A percentile compares a stretch with the other conserved stretches of the same genome.
Conservation (phyloP, 2,888 invertebrate genomes). For the Mantis religiosa region DNA sequence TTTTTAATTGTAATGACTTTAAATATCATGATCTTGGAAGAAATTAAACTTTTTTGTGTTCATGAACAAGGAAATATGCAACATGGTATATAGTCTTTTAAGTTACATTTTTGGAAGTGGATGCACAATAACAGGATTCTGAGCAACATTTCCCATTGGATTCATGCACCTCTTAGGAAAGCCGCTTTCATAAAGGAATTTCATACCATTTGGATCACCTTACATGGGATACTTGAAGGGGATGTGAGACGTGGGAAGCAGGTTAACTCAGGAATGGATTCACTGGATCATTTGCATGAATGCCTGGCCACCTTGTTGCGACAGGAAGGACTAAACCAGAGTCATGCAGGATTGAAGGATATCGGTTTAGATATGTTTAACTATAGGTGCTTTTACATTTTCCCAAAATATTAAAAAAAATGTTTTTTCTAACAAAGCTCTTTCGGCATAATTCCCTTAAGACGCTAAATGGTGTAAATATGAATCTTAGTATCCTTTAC, state of each 20-base stretch:
- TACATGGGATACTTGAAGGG: neutral
- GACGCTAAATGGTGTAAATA: neutral
- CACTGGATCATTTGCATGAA: neutral
- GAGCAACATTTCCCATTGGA: slow-evolving; percentile 10
- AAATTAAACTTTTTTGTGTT: neutral
- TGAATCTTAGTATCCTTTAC: neutral
- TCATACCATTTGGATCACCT: neutral
- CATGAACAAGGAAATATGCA: neutral
- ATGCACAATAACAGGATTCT: neutral
- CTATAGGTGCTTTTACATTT: neutral
- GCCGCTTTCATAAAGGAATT: neutral
- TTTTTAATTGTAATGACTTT: neutral
- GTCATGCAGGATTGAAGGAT: neutral
- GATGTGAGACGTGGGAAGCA: no score
- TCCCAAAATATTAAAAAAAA: neutral
- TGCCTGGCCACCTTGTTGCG: no score
- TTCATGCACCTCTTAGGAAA: neutral
- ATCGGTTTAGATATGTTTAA: neutral
- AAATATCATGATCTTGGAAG: neutral
- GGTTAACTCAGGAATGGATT: neutral
- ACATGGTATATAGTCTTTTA: neutral
- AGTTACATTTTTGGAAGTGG: neutral
- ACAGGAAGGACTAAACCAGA: neutral
- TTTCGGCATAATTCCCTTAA: neutral
- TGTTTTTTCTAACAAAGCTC: neutral